Conservation (phyloP, 2,888 invertebrate genomes). For the Apamea crenata region DNA sequence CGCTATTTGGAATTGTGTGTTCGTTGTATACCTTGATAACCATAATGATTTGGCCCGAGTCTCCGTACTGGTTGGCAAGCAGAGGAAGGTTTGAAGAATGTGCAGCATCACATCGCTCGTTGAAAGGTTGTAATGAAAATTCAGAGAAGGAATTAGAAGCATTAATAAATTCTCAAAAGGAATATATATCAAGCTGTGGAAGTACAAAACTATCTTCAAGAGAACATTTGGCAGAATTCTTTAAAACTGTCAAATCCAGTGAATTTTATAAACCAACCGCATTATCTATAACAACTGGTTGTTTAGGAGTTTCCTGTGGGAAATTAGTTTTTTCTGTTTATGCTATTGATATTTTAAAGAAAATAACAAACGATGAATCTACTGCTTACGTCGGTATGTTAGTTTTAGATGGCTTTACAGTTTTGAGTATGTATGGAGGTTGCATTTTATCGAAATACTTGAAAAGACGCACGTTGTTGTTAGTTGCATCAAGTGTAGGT, state of each 20-base stretch:
- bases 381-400: constrained; percentile 75
- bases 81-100: constrained; percentile 72
- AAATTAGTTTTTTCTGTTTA: constrained; percentile 74
- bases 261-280: constrained; percentile 73
- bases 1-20: constrained; percentile 62
- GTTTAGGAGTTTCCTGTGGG: constrained; percentile 66
- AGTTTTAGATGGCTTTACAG: constrained; percentile 75
- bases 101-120: constrained; percentile 68
- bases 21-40: constrained; percentile 58
- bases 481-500: constrained; percentile 62
- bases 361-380: constrained; percentile 70
- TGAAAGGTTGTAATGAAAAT: constrained; percentile 70
- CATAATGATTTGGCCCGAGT: constrained; percentile 61
- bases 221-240: constrained; percentile 33
- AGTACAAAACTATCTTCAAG: constrained; percentile 8
- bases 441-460: constrained; percentile 63
- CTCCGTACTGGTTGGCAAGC: constrained; percentile 74
- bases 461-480: constrained; percentile 68
- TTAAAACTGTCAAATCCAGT: constrained; percentile 48
- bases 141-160: constrained; percentile 71
- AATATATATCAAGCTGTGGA: constrained; percentile 50
- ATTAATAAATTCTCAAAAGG: constrained; percentile 68
- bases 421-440: constrained; percentile 72
- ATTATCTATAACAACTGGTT: constrained; percentile 59
- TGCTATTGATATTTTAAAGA: constrained; percentile 75